phyloP scores from a whole-genome alignment of 2,113 vertebrate species.

The Pygoscelis antarcticus region DNA sequence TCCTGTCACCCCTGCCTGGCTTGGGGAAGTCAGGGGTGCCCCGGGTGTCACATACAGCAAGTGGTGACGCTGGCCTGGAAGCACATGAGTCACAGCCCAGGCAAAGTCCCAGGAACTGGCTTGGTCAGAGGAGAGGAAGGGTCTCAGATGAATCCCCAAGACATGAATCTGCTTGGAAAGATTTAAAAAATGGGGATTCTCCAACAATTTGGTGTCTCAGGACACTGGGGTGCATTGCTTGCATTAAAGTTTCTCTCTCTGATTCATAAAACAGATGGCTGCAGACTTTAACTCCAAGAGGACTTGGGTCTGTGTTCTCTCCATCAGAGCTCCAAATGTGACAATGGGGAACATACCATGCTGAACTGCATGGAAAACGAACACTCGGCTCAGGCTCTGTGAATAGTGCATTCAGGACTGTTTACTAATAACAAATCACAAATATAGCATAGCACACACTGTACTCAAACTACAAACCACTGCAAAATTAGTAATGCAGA shows the following conservation, averaged over 20 bases:
- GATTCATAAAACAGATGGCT: neutral
- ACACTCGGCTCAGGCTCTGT: accelerated
- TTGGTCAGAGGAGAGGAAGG: neutral
- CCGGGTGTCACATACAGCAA: neutral
- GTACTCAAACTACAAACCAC: neutral
- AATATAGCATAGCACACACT: neutral
- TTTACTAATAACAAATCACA: neutral
- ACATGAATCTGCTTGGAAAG: neutral
- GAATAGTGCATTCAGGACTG: neutral
- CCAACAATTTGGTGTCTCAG: neutral
- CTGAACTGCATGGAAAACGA: neutral
- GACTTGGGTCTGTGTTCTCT: neutral
- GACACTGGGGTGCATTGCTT: neutral
- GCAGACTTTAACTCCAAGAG: neutral
- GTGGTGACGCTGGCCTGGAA: neutral
- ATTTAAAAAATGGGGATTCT: neutral
- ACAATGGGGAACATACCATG: neutral
- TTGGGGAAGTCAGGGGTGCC: neutral
- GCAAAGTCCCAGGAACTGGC: neutral
- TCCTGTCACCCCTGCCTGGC: neutral
- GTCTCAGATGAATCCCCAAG: neutral
- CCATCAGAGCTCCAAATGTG: neutral
- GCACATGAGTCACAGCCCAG: neutral
- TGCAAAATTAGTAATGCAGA: neutral
- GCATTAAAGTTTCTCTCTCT: neutral